Base-by-base conservation (phyloP, 2,888 invertebrate genomes). In the Caenorhabditis sp. region DNA sequence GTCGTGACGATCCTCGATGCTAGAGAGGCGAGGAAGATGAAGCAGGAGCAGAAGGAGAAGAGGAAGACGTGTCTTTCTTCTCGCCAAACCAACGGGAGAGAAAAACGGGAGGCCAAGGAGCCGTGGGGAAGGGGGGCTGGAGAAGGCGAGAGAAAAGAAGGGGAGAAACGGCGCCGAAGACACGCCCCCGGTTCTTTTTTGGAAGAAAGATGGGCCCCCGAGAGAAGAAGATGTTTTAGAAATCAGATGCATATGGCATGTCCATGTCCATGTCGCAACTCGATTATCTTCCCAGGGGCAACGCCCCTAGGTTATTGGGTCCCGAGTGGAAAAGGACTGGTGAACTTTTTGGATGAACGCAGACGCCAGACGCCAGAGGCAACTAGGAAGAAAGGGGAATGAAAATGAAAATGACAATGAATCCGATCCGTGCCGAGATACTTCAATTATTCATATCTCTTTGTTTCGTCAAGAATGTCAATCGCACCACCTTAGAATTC, bases 61-160 rank as follows among this genome's bases (percentile, higher is more conserved):
- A 58, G 65, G 78, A 26, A 69, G 78, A 64, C 71, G 70, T 70
- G 68, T 58, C 56, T 76, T 76, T 68, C 67, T 76, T 68, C 69
- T 79, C 78, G 13, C 11, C 40, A 11, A 40, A 13, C 40, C 60
- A 65, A 50, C 47, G 47, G 47, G 40, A 70, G 58, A 40, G 40
- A 40, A 40, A 62, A 64, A 51, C 71, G 65, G 62, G 65, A 32
- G 32, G 32, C 32, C 9, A 32, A 32, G 9, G 32, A 32, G 64
- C 50, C 64, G 58, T 37, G 35, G 35, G 61, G 55, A 71, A 47
- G 40, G 40, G 58, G 51, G 44, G n/a, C n/a, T n/a, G n/a, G n/a
- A n/a, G n/a, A n/a, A n/a, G n/a, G n/a, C n/a, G n/a, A n/a, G n/a
- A n/a, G n/a, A n/a, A n/a, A n/a, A n/a, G n/a, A n/a, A n/a, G n/a